A percentile compares a stretch with the other conserved stretches of the same genome.
phyloP scores from a whole-genome alignment of 2,113 vertebrate species.

The Nanorana parkeri region DNA sequence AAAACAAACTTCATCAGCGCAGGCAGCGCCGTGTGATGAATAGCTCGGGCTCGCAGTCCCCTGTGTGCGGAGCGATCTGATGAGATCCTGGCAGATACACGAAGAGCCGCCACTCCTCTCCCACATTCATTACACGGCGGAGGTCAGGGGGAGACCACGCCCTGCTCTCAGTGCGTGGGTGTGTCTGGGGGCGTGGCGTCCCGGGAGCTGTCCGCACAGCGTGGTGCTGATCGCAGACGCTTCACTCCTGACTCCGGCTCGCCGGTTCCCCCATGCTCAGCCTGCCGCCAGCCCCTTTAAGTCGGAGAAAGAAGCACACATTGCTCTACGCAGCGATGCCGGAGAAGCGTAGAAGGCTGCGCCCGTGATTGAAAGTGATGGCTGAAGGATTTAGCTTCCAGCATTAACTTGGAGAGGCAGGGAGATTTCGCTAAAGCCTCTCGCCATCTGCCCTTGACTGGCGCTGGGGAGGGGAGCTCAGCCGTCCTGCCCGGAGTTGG shows the following conservation, averaged over 20 bases:
- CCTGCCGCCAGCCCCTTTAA: constrained; percentile 81
- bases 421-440: constrained; percentile 77
- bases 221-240: not conserved
- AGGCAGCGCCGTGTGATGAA: not conserved
- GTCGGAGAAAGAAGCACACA: constrained; percentile 67
- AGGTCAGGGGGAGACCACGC: constrained; percentile 30
- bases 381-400: constrained; percentile 84
- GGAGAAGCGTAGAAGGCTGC: constrained; percentile 81
- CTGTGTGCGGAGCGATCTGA: not conserved
- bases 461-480: constrained; percentile 32
- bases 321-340: constrained; percentile 74
- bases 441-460: constrained; percentile 80
- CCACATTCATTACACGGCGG: constrained; percentile 36
- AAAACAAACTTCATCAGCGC: no score
- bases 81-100: constrained; percentile 22
- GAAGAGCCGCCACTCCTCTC: constrained; percentile 20
- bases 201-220: constrained; percentile 9
- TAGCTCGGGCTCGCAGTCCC: not conserved
- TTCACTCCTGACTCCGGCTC: not conserved
- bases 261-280: constrained; percentile 57
- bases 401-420: constrained; percentile 81
- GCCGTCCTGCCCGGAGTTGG: not conserved
- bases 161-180: not conserved
- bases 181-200: not conserved
- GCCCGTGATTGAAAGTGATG: constrained; percentile 91